Conservation (phyloP, 2,797 vertebrate genomes). For the Chaetophractus vellerosus region DNA sequence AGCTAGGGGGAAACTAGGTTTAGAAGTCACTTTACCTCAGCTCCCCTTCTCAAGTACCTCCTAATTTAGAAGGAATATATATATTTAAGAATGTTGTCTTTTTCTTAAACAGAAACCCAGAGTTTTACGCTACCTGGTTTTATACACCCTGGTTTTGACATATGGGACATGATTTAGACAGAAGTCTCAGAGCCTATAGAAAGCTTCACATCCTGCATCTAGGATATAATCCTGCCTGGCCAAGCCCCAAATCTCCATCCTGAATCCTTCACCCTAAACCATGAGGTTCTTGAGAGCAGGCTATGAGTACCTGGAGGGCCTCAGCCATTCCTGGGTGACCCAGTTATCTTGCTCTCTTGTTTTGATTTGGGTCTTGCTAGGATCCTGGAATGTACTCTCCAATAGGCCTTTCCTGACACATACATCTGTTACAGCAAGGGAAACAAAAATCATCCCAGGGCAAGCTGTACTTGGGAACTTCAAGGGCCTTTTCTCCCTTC, state of each 20-base stretch:
- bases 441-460: background rate
- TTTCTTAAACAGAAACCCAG: background rate
- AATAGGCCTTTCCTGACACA: background rate
- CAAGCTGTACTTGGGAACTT: background rate
- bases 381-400: background rate
- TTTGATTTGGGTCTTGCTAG: conserved; percentile 26
- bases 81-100: conserved; percentile 36
- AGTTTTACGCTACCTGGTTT: conserved; percentile 3
- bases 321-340: background rate
- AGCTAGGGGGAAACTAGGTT: conserved; percentile 7
- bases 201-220: background rate
- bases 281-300: background rate
- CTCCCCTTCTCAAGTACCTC: background rate
- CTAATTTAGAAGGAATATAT: conserved; percentile 1
- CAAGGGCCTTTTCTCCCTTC: background rate
- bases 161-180: background rate
- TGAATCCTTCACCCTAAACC: background rate
- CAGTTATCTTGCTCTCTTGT: background rate
- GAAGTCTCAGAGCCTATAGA: background rate
- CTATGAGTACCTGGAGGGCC: background rate
- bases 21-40: background rate
- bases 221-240: background rate
- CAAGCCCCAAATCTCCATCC: background rate
- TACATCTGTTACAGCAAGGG: background rate
- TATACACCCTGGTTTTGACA: conserved; percentile 1